A percentile compares a stretch with the other conserved stretches of the same genome.
Conservation (phyloP, 1,140 invertebrate species). For the Drosophila ficusphila region DNA sequence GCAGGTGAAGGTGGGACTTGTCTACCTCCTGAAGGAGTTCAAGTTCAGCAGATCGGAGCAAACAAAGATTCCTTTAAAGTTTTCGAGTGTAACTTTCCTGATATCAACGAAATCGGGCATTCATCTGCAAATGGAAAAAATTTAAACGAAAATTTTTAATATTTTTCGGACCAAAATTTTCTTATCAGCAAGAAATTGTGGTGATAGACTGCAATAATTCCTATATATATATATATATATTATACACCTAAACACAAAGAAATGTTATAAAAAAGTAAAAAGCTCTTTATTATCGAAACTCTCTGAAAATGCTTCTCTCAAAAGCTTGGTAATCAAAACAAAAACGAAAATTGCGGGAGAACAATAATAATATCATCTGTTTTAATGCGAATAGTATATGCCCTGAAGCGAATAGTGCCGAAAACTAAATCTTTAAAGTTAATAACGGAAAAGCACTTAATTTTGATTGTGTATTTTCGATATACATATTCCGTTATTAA, state of each 20-base stretch:
- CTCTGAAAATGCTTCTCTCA: background rate
- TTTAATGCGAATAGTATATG: background rate
- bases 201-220: constrained; percentile 8
- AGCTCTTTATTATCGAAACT: constrained; percentile 1
- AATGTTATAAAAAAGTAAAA: background rate
- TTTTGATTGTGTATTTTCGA: too few species aligned
- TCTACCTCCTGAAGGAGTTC: constrained; percentile 51
- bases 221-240: too few species aligned
- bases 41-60: constrained; percentile 37
- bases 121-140: constrained; percentile 42
- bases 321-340: constrained; percentile 11
- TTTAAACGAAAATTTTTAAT: background rate
- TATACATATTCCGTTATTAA: too few species aligned
- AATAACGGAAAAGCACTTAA: too few species aligned
- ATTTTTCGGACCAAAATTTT: background rate
- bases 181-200: background rate
- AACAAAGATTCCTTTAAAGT: constrained; percentile 58
- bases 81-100: constrained; percentile 38
- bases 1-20: constrained; percentile 84
- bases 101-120: constrained; percentile 53
- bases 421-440: too few species aligned
- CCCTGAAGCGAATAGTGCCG: too few species aligned
- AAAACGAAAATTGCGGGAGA: background rate
- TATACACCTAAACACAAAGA: background rate
- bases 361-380: background rate